Percentiles rank a stretch among this genome's conserved stretches.
Conservation (phyloP, 1,140 invertebrate genomes). For the Samia ricini region DNA sequence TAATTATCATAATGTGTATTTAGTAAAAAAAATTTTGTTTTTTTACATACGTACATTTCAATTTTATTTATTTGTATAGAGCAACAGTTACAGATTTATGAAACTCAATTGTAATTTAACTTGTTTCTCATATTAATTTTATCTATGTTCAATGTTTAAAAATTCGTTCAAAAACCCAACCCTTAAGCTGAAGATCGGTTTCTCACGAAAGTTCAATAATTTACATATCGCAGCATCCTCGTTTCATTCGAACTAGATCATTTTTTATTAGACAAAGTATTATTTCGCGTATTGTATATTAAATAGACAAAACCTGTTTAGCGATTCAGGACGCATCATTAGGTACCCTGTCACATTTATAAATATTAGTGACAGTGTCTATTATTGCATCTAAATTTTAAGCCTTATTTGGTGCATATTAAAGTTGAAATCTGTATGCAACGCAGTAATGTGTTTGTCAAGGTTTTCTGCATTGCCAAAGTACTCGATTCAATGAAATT, state of each 20-base stretch:
- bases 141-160: too few relatives aligned
- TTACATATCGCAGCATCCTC: constrained; percentile 39
- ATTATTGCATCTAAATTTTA: not conserved
- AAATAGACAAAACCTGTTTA: constrained; percentile 69
- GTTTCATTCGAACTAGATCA: constrained; percentile 37
- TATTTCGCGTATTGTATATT: constrained; percentile 47
- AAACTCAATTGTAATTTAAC: too few relatives aligned
- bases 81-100: too few relatives aligned
- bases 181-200: constrained; percentile 27
- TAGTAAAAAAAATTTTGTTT: too few relatives aligned
- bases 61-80: too few relatives aligned
- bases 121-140: too few relatives aligned
- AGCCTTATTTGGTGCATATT: constrained; percentile 15
- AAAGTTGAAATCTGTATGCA: constrained; percentile 22
- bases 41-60: too few relatives aligned
- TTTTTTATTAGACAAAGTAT: constrained; percentile 42
- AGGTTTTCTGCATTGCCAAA: constrained; percentile 22
- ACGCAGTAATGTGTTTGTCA: constrained; percentile 13
- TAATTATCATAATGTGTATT: too few relatives aligned
- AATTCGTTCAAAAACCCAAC: not conserved
- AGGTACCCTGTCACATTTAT: constrained; percentile 31
- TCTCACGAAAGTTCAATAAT: constrained; percentile 49
- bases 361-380: constrained; percentile 20
- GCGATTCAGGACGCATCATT: constrained; percentile 64
- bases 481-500: constrained; percentile 34